These are phyloP conservation scores for Anticlea derivata DNA, from an alignment of 2,888 invertebrate species.

Conservation along the genomic window DNA sequence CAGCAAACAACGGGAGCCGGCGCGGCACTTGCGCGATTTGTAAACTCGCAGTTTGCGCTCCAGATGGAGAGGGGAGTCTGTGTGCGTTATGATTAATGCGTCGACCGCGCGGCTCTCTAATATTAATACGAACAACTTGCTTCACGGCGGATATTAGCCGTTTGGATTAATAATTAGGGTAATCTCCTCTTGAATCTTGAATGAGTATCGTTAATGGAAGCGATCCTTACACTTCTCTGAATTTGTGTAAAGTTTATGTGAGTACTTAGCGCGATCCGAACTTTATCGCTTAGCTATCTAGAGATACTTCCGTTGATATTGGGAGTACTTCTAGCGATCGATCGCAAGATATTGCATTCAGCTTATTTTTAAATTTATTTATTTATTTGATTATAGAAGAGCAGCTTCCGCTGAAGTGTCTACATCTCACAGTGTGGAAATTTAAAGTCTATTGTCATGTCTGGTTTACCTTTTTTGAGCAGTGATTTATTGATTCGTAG, in stretches of 20 bases:
- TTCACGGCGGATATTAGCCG: constrained; percentile 23
- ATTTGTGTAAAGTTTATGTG: constrained; percentile 2
- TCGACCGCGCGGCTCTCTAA: constrained; percentile 6
- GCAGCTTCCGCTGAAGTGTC: too few species aligned
- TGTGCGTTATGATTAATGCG: not conserved
- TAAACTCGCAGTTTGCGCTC: not conserved
- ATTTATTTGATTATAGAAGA: too few species aligned
- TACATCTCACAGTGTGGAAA: too few species aligned
- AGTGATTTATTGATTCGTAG: too few species aligned
- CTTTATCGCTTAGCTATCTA: constrained; percentile 19
- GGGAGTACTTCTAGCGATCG: not conserved
- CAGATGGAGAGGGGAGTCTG: not conserved
- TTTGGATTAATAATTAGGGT: constrained; percentile 23
- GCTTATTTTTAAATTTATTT: not conserved
- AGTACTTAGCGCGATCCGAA: not conserved
- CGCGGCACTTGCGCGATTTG: not conserved
- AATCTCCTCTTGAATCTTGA: constrained; percentile 24
- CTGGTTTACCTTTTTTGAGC: too few species aligned
- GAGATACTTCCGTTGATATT: constrained; percentile 2
- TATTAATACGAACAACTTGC: constrained; percentile 11
- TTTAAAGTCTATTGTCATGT: too few species aligned
- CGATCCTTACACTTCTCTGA: constrained; percentile 11
- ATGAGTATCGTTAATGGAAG: constrained; percentile 27
- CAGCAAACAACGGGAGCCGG: constrained; percentile 1
- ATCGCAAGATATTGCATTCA: not conserved